These are phyloP conservation scores for Pseudachorutes palmiensis DNA, from an alignment of 1,140 invertebrate genomes.

Conservation along the genomic window DNA sequence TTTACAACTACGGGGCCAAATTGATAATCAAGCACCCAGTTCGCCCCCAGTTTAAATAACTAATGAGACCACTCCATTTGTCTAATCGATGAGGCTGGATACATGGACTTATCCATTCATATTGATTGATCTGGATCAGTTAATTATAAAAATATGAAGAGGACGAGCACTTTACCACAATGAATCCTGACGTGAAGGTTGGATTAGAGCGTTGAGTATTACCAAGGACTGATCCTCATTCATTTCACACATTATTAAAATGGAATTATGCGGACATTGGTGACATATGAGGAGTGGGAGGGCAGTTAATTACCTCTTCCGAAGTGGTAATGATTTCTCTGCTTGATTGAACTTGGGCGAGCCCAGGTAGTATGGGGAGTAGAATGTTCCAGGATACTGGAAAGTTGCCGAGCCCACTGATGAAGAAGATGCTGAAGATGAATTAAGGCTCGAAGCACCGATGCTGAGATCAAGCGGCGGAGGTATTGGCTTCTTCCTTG, in stretches of 20 bases:
- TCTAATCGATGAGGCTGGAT: neutral
- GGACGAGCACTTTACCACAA: neutral
- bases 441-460: conserved; percentile 3
- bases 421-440: neutral
- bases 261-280: neutral
- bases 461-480: conserved; percentile 36
- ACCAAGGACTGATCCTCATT: neutral
- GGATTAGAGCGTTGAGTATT: neutral
- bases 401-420: neutral
- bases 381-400: conserved; percentile 4
- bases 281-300: too few species aligned
- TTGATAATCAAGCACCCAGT: too few species aligned
- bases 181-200: neutral
- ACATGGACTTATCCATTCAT: neutral
- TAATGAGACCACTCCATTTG: neutral
- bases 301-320: conserved; percentile 39
- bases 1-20: too few species aligned
- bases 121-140: neutral
- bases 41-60: too few species aligned
- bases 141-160: neutral
- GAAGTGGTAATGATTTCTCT: conserved; percentile 35
- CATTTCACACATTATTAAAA: neutral
- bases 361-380: conserved; percentile 15
- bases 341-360: conserved; percentile 35
- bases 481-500: conserved; percentile 35